phyloP scores from a whole-genome alignment of 2,797 vertebrate genomes.

The Hemitrygon akajei region DNA sequence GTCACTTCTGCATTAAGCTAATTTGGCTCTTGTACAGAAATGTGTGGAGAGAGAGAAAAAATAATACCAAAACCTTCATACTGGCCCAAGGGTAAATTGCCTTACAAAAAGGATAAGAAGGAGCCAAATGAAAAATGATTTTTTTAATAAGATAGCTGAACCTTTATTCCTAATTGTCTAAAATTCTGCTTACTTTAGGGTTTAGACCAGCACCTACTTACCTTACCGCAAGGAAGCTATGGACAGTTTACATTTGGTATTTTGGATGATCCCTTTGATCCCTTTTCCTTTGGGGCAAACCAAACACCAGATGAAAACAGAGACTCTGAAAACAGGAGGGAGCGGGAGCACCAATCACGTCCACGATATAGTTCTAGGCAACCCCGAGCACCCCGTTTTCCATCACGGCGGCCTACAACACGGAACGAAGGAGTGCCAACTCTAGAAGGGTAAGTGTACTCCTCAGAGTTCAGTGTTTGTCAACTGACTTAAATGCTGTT shows the following conservation, averaged over 20 bases:
- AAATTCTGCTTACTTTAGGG: constrained; percentile 53
- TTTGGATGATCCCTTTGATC: constrained; percentile 86
- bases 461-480: background rate
- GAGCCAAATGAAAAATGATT: background rate
- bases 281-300: constrained; percentile 64
- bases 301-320: constrained; percentile 70
- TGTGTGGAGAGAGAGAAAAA: background rate
- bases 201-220: constrained; percentile 80
- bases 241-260: constrained; percentile 86
- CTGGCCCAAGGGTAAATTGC: too few species aligned
- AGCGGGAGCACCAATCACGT: constrained; percentile 79
- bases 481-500: too few species aligned
- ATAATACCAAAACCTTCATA: background rate
- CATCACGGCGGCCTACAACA: constrained; percentile 71
- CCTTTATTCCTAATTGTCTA: background rate
- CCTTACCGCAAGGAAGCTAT: constrained; percentile 75
- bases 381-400: constrained; percentile 72
- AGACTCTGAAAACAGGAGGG: constrained; percentile 77
- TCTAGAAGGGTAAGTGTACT: constrained; percentile 72
- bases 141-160: background rate
- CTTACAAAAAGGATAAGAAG: background rate
- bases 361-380: constrained; percentile 79
- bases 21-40: background rate
- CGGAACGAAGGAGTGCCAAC: constrained; percentile 88
- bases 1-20: background rate